Percentiles rank a stretch among this genome's conserved stretches.
These are phyloP conservation scores for Manduca sexta DNA, from an alignment of 1,140 invertebrate species.

Conservation along the genomic window DNA sequence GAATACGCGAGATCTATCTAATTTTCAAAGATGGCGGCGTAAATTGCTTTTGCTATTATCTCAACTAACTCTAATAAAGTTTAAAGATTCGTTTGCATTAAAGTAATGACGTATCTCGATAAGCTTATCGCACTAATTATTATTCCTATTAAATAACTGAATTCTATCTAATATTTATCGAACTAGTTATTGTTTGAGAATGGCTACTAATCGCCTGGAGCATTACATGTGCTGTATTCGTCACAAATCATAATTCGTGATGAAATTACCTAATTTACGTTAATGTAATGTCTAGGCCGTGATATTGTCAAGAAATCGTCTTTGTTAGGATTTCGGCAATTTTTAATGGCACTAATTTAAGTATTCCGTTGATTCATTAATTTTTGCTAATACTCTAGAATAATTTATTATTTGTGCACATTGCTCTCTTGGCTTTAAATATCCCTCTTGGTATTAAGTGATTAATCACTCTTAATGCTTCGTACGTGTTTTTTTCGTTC, in stretches of 20 bases:
- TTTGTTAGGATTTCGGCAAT: background rate
- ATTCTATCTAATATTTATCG: slow-evolving; percentile 15
- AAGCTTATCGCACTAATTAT: slow-evolving; percentile 27
- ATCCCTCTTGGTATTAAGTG: too few relatives aligned
- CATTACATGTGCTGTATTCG: background rate
- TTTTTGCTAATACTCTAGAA: too few relatives aligned
- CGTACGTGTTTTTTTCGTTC: too few relatives aligned
- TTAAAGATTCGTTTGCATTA: slow-evolving; percentile 12
- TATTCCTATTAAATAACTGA: slow-evolving; percentile 24
- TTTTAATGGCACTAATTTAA: background rate
- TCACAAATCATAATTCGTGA: background rate
- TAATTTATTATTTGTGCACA: too few relatives aligned
- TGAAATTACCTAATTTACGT: background rate
- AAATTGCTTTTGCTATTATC: background rate
- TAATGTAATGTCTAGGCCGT: slow-evolving; percentile 40
- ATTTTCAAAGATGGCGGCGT: too few relatives aligned
- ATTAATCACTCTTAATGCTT: too few relatives aligned
- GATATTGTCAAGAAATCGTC: slow-evolving; percentile 41
- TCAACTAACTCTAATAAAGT: slow-evolving; percentile 1
- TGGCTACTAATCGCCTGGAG: too few relatives aligned
- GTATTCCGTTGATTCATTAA: too few relatives aligned
- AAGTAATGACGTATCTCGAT: slow-evolving; percentile 12
- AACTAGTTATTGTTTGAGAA: slow-evolving; percentile 16
- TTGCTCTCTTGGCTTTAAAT: too few relatives aligned
- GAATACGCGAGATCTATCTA: too few relatives aligned